These are phyloP conservation scores for Drosophila setifemur DNA, from an alignment of 1,140 invertebrate genomes.

Conservation along the genomic window DNA sequence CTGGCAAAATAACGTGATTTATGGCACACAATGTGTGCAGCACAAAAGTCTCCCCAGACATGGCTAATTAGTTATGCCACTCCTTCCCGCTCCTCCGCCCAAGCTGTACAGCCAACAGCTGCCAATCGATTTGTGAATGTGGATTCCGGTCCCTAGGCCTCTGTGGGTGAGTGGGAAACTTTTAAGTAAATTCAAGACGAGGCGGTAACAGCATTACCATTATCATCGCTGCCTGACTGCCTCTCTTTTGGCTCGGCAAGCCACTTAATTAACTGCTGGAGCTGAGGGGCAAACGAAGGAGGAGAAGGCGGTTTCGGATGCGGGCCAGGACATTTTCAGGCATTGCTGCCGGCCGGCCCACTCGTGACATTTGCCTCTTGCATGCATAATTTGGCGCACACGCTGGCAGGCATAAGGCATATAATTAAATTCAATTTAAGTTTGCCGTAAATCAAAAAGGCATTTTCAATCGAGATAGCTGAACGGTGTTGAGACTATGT, in stretches of 20 bases:
- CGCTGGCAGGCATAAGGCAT: slow-evolving; percentile 11
- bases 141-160: background rate
- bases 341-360: slow-evolving; percentile 8
- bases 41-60: slow-evolving; percentile 33
- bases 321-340: background rate
- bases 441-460: slow-evolving; percentile 60
- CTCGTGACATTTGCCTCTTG: slow-evolving; percentile 41
- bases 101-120: slow-evolving; percentile 36
- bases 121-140: slow-evolving; percentile 25
- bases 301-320: background rate
- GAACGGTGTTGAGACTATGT: background rate
- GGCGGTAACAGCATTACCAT: slow-evolving; percentile 33
- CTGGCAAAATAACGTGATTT: slow-evolving; percentile 60
- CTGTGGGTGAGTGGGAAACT: slow-evolving; percentile 10
- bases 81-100: slow-evolving; percentile 3
- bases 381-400: slow-evolving; percentile 66
- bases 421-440: slow-evolving; percentile 74
- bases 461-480: slow-evolving; percentile 20
- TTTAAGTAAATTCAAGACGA: slow-evolving; percentile 35
- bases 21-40: slow-evolving; percentile 48
- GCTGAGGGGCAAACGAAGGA: background rate
- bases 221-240: slow-evolving; percentile 16
- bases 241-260: background rate
- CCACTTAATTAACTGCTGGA: slow-evolving; percentile 48
- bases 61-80: slow-evolving; percentile 55